A percentile compares a stretch with the other conserved stretches of the same genome.
Evolutionary conservation across 2,797 vertebrate genomes (phyloP).

Genomic region (Phalanger gymnotis): DNA sequence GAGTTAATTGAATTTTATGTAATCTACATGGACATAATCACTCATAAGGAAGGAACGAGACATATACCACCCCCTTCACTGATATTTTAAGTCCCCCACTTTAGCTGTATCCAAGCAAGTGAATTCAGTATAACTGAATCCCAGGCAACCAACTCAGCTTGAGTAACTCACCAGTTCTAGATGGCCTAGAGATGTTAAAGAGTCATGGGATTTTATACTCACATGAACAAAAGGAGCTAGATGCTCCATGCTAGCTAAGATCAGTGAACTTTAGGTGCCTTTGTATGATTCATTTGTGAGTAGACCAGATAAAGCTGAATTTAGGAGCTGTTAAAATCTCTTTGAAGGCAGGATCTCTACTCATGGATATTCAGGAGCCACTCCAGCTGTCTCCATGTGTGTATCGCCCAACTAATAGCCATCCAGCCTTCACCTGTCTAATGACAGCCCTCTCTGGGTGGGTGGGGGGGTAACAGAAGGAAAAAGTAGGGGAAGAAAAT

Average conservation of each 20-base stretch:
- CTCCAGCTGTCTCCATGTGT: background rate
- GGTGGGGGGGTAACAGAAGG: fast-evolving
- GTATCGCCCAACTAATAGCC: background rate
- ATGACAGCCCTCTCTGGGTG: background rate
- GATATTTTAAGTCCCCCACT: background rate
- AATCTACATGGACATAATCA: background rate
- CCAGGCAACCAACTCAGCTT: background rate
- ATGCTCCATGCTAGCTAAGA: background rate
- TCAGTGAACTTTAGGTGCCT: background rate
- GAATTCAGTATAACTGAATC: background rate
- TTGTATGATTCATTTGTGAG: background rate
- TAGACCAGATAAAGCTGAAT: background rate
- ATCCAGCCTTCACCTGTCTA: background rate
- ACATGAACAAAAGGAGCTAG: background rate
- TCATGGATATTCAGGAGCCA: background rate
- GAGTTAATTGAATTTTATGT: background rate
- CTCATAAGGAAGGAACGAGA: background rate
- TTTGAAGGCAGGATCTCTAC: background rate
- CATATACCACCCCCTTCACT: background rate
- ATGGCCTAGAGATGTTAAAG: background rate
- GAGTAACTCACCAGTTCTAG: background rate
- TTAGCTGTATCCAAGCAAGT: background rate
- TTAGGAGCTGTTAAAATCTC: background rate
- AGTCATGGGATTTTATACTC: background rate
- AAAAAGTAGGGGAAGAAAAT: background rate